Conservation (phyloP, 1,140 invertebrate species). For the Drosophila oshimai region DNA sequence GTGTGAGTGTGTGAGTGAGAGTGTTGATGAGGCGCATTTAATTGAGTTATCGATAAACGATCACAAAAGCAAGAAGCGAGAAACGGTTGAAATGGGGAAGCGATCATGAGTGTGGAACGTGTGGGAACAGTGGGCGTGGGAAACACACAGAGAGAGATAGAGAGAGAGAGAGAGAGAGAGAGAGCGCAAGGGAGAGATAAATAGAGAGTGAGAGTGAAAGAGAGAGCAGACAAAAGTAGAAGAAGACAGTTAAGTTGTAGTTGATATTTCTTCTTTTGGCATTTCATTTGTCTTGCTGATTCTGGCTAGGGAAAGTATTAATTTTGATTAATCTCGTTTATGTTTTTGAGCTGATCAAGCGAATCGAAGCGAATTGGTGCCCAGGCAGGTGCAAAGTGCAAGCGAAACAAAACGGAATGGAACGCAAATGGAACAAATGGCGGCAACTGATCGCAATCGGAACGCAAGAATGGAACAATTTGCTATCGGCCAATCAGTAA, state of each 20-base stretch:
- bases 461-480: constrained; percentile 24
- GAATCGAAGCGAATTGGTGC: constrained; percentile 14
- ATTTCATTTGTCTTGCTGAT: constrained; percentile 32
- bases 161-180: constrained; percentile 24
- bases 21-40: constrained; percentile 21
- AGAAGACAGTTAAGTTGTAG: constrained; percentile 60
- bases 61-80: constrained; percentile 30
- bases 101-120: constrained; percentile 26
- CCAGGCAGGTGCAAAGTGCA: constrained; percentile 32
- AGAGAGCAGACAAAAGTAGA: constrained; percentile 77
- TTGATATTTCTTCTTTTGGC: constrained; percentile 50
- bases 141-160: constrained; percentile 21
- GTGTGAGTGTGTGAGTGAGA: constrained; percentile 9
- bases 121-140: constrained; percentile 7
- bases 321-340: constrained; percentile 32
- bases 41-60: constrained; percentile 29
- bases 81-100: constrained; percentile 12
- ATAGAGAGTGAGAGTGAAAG: constrained; percentile 54
- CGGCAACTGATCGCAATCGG: constrained; percentile 7
- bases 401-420: constrained; percentile 26
- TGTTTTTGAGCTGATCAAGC: constrained; percentile 4
- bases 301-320: constrained; percentile 29
- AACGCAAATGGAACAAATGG: constrained; percentile 5
- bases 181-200: constrained; percentile 42
- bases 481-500: constrained; percentile 14